Percentiles rank a stretch among this genome's conserved stretches.
These are phyloP conservation scores for Stegodyphus mimosarum DNA, from an alignment of 1,140 invertebrate genomes.

Conservation along the genomic window DNA sequence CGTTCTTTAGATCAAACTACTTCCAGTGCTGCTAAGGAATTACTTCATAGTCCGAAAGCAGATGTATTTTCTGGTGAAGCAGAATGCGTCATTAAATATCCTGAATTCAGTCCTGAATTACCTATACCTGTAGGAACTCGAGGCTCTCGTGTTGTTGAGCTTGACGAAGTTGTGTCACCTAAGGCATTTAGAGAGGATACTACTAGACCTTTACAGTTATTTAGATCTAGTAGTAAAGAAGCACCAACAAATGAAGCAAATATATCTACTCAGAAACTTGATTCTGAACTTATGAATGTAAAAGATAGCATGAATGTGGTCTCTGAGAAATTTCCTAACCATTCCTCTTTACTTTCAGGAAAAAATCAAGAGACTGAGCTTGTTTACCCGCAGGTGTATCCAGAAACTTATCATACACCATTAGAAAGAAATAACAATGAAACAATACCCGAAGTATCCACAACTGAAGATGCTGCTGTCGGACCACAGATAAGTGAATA, in stretches of 20 bases:
- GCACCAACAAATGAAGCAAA: background rate
- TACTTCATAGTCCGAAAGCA: background rate
- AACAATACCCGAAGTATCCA: background rate
- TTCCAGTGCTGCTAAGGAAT: background rate
- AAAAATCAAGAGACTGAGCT: background rate
- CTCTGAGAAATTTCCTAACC: background rate
- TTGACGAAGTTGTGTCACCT: conserved; percentile 24
- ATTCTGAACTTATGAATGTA: no score
- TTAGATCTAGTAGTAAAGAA: conserved; percentile 12
- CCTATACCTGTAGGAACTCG: conserved; percentile 21
- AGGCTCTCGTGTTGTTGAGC: background rate
- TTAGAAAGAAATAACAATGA: no score
- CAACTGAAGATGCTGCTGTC: background rate
- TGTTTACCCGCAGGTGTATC: background rate
- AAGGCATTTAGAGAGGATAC: conserved; percentile 52
- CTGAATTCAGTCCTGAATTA: conserved; percentile 35
- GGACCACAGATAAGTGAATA: background rate
- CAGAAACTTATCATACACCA: no score
- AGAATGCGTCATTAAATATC: background rate
- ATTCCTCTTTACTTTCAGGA: background rate
- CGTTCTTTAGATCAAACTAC: background rate
- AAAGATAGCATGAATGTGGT: background rate
- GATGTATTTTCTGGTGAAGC: background rate
- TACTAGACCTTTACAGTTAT: conserved; percentile 41
- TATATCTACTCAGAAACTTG: background rate